Evolutionary conservation across 2,797 vertebrate species (phyloP).

Genomic region (Tarsius wallacei): DNA sequence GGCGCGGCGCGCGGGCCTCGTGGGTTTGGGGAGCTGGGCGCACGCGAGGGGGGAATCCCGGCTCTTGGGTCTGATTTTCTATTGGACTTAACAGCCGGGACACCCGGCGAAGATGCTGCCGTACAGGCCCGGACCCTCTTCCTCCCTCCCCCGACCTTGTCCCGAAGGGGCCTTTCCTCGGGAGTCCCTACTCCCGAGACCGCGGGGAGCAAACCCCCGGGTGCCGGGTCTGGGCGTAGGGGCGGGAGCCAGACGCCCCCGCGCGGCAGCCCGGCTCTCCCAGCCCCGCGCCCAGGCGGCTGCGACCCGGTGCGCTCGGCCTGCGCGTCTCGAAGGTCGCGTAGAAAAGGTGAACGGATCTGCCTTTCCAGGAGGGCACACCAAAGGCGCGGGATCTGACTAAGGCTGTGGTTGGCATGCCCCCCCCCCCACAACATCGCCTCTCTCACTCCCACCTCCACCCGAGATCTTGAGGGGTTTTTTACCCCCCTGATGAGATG

Average conservation of each 20-base stretch:
- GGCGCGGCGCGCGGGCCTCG: no score
- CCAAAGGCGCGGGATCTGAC: background rate
- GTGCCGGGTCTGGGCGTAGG: accelerated
- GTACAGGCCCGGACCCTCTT: background rate
- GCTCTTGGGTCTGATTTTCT: background rate
- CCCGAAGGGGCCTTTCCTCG: background rate
- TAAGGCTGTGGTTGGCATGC: background rate
- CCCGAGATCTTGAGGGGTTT: background rate
- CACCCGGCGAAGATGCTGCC: background rate
- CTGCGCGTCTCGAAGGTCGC: background rate
- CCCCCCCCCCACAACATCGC: accelerated
- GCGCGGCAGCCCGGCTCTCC: background rate
- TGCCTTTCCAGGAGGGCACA: background rate
- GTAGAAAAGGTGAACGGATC: background rate
- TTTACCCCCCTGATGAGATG: background rate
- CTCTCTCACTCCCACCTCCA: background rate
- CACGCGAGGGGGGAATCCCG: background rate
- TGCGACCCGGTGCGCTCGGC: background rate
- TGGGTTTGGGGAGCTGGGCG: background rate
- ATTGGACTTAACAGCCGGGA: background rate
- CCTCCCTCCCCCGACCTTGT: accelerated
- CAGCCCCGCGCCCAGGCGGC: background rate
- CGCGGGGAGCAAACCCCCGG: accelerated
- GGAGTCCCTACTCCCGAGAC: background rate
- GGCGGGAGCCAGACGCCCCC: background rate